These are phyloP conservation scores for Erythrocercus mccallii DNA, from an alignment of 2,113 vertebrate genomes.

Conservation along the genomic window DNA sequence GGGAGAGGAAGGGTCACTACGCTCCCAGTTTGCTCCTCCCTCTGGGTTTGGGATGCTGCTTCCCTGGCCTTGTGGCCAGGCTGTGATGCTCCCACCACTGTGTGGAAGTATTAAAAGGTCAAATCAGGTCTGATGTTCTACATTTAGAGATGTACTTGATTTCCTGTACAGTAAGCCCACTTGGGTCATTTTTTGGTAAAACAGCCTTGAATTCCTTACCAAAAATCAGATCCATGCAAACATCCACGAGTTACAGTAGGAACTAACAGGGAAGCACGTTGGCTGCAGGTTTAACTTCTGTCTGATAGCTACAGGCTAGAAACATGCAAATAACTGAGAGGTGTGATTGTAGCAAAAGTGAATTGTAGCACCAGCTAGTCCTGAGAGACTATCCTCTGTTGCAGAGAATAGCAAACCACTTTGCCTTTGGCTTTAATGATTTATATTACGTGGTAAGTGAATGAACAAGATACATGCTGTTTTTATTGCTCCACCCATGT, in stretches of 20 bases:
- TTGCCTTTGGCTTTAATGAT: not conserved
- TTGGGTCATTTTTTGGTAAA: not conserved
- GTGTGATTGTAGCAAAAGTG: not conserved
- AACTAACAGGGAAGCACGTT: rapidly evolving
- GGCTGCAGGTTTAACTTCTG: not conserved
- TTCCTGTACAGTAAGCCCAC: not conserved
- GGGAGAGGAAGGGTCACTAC: not conserved
- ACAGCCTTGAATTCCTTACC: not conserved
- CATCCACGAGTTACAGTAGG: rapidly evolving
- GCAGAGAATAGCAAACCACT: not conserved
- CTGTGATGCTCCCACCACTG: not conserved
- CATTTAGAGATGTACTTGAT: rapidly evolving
- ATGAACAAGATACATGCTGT: not conserved
- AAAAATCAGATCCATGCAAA: not conserved
- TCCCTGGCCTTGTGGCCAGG: not conserved
- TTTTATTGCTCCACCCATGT: not conserved
- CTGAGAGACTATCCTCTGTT: not conserved
- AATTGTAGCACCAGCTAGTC: not conserved
- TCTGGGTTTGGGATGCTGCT: not conserved
- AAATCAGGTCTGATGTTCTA: not conserved
- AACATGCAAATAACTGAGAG: not conserved
- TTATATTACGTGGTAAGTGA: not conserved
- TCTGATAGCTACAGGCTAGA: not conserved
- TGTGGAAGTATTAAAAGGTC: not conserved
- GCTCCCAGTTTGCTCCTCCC: not conserved